phyloP scores from a whole-genome alignment of 2,113 vertebrate species.

The Gymnobelideus leadbeateri region DNA sequence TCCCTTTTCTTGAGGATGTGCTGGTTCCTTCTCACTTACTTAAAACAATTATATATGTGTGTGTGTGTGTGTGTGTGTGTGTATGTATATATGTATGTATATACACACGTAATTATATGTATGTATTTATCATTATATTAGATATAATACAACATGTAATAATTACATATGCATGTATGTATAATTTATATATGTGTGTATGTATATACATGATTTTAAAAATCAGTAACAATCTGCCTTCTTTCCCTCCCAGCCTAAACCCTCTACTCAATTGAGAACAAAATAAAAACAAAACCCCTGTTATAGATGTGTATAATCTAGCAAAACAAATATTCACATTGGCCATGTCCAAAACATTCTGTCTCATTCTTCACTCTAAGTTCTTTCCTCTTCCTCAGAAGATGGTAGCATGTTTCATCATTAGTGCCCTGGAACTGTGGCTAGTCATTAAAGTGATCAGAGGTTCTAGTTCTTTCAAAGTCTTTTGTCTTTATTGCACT shows the following conservation, averaged over 20 bases:
- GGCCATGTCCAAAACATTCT: not conserved
- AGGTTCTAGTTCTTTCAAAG: not conserved
- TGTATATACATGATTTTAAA: not conserved
- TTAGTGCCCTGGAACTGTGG: not conserved
- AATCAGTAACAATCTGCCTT: not conserved
- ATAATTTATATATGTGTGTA: too few relatives aligned
- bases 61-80: too few relatives aligned
- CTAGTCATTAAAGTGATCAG: not conserved
- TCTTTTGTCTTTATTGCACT: not conserved
- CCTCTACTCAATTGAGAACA: not conserved
- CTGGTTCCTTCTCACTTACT: not conserved
- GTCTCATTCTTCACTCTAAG: not conserved
- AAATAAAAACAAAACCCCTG: not conserved
- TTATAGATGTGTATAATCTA: not conserved
- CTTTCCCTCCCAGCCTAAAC: not conserved
- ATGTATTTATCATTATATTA: too few relatives aligned
- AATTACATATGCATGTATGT: too few relatives aligned
- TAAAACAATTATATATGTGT: not conserved
- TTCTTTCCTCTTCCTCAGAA: not conserved
- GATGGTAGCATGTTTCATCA: not conserved
- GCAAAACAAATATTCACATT: not conserved
- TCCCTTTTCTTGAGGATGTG: not conserved
- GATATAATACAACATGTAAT: too few relatives aligned
- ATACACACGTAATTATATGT: not conserved
- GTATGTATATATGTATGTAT: not conserved